These are phyloP conservation scores for Platysteira castanea DNA, from an alignment of 2,113 vertebrate species.

Conservation along the genomic window DNA sequence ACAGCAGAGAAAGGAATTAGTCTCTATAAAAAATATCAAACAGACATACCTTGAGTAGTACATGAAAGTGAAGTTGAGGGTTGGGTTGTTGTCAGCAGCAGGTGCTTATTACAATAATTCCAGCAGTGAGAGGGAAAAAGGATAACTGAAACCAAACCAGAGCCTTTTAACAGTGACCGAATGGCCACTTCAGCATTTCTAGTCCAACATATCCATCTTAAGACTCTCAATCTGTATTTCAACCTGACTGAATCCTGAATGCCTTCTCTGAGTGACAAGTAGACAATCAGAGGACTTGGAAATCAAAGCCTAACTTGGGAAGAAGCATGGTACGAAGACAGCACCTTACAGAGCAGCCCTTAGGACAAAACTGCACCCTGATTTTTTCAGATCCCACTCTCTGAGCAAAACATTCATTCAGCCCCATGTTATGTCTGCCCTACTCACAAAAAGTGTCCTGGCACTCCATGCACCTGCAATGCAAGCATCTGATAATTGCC, in stretches of 20 bases:
- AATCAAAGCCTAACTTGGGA: background rate
- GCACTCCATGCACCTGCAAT: background rate
- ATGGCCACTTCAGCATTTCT: background rate
- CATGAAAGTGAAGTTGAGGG: background rate
- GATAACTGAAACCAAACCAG: background rate
- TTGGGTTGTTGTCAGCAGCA: background rate
- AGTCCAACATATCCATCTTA: background rate
- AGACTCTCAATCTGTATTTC: background rate
- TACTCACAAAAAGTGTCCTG: background rate
- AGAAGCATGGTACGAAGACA: background rate
- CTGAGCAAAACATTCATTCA: background rate
- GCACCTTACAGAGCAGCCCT: background rate
- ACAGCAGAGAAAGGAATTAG: constrained; percentile 18
- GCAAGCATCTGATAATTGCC: background rate
- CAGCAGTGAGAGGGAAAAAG: background rate
- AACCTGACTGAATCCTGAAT: background rate
- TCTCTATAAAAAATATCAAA: background rate
- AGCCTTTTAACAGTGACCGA: background rate
- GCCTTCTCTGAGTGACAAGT: background rate
- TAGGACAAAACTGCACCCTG: background rate
- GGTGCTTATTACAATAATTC: background rate
- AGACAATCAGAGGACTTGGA: background rate
- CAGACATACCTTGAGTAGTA: background rate
- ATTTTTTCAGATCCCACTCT: background rate
- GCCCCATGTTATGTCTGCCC: background rate